Percentiles rank a stretch among this genome's conserved stretches.
Conservation (phyloP, 2,113 vertebrate species). For the Dasyprocta punctata region DNA sequence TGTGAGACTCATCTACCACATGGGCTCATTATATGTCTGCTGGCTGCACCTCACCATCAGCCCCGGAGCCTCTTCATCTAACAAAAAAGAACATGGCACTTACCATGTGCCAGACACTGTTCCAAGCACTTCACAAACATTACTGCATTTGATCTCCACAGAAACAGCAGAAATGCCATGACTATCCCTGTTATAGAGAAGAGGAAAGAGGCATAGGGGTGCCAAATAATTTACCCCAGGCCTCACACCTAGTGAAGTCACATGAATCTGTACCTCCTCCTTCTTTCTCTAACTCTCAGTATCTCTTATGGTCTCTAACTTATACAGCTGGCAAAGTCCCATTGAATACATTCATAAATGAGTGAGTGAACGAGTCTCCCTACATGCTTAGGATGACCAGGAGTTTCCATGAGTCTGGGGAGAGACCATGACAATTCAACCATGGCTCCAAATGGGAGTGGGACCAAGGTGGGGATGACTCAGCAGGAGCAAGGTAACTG, state of each 20-base stretch:
- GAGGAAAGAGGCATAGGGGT: neutral
- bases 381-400: neutral
- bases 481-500: neutral
- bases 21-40: fast-evolving
- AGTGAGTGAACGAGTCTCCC: neutral
- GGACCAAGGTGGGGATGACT: neutral
- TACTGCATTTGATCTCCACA: no score
- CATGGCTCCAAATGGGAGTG: neutral
- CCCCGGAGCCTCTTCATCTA: fast-evolving
- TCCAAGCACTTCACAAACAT: neutral
- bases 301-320: neutral
- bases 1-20: neutral
- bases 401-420: neutral
- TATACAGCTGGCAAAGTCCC: neutral
- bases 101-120: no score
- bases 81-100: fast-evolving
- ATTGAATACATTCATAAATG: neutral
- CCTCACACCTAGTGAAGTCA: neutral
- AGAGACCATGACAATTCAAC: fast-evolving
- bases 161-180: neutral
- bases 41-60: no score
- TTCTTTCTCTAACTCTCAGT: neutral
- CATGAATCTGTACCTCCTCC: neutral
- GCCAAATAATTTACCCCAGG: neutral
- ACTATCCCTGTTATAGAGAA: neutral